A percentile compares a stretch with the other conserved stretches of the same genome.
These are phyloP conservation scores for Thymelicus sylvestris DNA, from an alignment of 2,888 invertebrate genomes.

Conservation along the genomic window DNA sequence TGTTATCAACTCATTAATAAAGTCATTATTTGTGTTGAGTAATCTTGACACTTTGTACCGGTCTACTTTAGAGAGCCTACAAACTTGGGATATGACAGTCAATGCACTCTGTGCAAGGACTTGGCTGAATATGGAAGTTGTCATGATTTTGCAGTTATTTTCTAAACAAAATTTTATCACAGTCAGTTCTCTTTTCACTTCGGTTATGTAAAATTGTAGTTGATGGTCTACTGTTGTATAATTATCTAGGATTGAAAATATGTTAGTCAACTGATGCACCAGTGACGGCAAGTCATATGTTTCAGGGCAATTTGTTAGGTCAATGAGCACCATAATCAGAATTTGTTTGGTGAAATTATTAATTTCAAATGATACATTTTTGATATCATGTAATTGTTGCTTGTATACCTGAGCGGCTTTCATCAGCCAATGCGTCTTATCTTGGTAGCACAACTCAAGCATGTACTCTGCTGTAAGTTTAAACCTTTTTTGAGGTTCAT, in stretches of 20 bases:
- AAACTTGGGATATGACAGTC: constrained; percentile 80
- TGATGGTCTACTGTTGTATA: constrained; percentile 73
- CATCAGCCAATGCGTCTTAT: constrained; percentile 77
- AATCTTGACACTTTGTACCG: constrained; percentile 79
- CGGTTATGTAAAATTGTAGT: constrained; percentile 76
- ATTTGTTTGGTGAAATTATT: constrained; percentile 81
- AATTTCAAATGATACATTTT: constrained; percentile 77
- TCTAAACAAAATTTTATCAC: constrained; percentile 80
- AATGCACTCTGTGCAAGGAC: constrained; percentile 75
- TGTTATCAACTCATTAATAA: constrained; percentile 65
- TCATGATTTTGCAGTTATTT: constrained; percentile 79
- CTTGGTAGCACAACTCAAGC: constrained; percentile 79
- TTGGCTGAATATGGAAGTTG: constrained; percentile 78
- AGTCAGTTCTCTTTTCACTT: constrained; percentile 78
- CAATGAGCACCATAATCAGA: constrained; percentile 78
- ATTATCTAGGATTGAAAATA: constrained; percentile 78
- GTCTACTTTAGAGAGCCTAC: constrained; percentile 77
- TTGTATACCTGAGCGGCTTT: constrained; percentile 78
- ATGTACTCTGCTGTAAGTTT: constrained; percentile 79
- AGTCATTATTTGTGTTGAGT: constrained; percentile 75
- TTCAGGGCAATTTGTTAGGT: constrained; percentile 76
- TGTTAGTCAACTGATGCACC: constrained; percentile 75
- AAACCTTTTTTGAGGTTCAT: constrained; percentile 73
- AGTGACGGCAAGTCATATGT: constrained; percentile 75
- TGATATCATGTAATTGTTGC: constrained; percentile 74